These are phyloP conservation scores for Glossophaga mutica DNA, from an alignment of 2,797 vertebrate species.

Conservation along the genomic window DNA sequence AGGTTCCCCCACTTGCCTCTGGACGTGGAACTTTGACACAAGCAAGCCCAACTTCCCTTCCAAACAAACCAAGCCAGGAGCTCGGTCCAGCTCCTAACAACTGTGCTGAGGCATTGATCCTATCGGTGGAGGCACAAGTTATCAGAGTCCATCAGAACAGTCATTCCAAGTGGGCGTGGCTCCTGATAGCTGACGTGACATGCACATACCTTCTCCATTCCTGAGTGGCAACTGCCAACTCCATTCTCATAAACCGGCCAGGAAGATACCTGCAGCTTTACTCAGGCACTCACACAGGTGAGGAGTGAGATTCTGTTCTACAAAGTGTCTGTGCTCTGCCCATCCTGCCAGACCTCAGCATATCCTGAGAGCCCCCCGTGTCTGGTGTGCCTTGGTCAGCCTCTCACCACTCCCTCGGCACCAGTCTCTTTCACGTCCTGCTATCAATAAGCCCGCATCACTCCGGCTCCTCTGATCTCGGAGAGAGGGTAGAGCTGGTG, in stretches of 20 bases:
- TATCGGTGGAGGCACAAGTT: neutral
- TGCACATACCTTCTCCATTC: neutral
- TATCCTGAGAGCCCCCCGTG: neutral
- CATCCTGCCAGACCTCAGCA: neutral
- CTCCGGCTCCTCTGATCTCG: neutral
- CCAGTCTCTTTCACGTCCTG: neutral
- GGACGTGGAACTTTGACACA: neutral
- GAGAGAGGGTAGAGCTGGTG: neutral
- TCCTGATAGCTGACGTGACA: neutral
- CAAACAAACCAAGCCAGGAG: neutral
- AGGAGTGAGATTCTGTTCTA: neutral
- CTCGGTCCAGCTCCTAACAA: neutral
- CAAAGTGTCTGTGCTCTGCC: neutral
- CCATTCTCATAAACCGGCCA: neutral
- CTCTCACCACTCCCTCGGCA: neutral
- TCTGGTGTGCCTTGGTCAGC: neutral
- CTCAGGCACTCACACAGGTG: neutral
- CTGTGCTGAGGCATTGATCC: neutral
- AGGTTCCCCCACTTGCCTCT: neutral
- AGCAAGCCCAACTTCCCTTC: neutral
- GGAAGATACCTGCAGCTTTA: neutral
- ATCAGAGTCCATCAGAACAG: neutral
- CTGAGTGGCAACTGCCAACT: neutral
- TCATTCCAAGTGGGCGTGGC: too few species aligned
- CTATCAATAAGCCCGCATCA: neutral